These are phyloP conservation scores for Tenodera sinensis DNA, from an alignment of 2,888 invertebrate species.

Conservation along the genomic window DNA sequence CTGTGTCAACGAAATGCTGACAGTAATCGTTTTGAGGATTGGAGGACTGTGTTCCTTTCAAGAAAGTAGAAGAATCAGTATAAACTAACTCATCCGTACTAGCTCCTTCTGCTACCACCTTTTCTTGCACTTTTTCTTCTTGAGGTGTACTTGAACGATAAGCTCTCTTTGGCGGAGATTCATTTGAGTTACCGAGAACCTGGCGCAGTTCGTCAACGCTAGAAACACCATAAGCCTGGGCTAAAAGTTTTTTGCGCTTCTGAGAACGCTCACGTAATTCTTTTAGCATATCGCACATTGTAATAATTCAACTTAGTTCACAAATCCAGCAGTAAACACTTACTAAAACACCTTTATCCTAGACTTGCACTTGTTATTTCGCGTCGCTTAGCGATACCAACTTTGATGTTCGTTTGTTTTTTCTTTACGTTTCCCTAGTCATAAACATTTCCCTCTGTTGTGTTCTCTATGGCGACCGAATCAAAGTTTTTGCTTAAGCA, in stretches of 20 bases:
- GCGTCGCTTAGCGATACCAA: neutral
- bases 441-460: neutral
- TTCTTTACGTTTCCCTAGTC: neutral
- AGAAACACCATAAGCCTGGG: constrained; percentile 87
- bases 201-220: constrained; percentile 81
- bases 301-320: neutral
- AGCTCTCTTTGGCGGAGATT: constrained; percentile 59
- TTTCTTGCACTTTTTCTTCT: constrained; percentile 32
- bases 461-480: no score
- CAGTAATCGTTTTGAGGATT: constrained; percentile 99
- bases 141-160: constrained; percentile 28
- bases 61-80: constrained; percentile 90
- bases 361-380: neutral
- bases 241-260: constrained; percentile 81
- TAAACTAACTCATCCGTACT: constrained; percentile 77
- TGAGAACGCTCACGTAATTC: constrained; percentile 83
- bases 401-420: neutral
- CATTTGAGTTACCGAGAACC: constrained; percentile 77
- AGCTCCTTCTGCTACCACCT: constrained; percentile 37
- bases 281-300: constrained; percentile 76
- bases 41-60: constrained; percentile 96
- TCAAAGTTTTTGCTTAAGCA: no score
- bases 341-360: no score
- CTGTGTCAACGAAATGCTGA: constrained; percentile 97
- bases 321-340: neutral